phyloP scores from a whole-genome alignment of 2,888 invertebrate species.

The Agrochola macilenta region DNA sequence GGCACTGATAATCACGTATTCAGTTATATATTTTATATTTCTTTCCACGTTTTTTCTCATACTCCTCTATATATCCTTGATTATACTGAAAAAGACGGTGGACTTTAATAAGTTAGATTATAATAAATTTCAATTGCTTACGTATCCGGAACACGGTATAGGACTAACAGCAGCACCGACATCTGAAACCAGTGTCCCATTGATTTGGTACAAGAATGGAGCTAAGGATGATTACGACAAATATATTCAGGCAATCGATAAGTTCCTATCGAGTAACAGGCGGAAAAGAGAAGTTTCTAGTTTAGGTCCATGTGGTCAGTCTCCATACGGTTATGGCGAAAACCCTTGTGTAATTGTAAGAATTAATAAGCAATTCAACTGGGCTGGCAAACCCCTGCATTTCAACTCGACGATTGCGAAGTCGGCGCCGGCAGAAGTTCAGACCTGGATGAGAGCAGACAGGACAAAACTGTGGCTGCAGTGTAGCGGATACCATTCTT shows the following conservation, averaged over 20 bases:
- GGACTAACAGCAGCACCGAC: slow-evolving; percentile 83
- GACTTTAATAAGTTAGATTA: slow-evolving; percentile 65
- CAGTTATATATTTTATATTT: slow-evolving; percentile 80
- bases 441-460: slow-evolving; percentile 74
- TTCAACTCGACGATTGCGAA: slow-evolving; percentile 68
- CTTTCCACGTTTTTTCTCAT: slow-evolving; percentile 78
- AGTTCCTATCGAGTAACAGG: slow-evolving; percentile 71
- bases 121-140: slow-evolving; percentile 65
- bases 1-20: slow-evolving; percentile 76
- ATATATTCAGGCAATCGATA: slow-evolving; percentile 79
- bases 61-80: slow-evolving; percentile 75
- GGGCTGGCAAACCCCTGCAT: slow-evolving; percentile 80
- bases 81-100: slow-evolving; percentile 68
- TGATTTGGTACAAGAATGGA: slow-evolving; percentile 81
- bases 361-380: slow-evolving; percentile 81
- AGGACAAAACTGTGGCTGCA: slow-evolving; percentile 79
- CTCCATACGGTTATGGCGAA: slow-evolving; percentile 84
- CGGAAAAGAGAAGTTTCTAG: slow-evolving; percentile 69
- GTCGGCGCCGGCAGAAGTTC: slow-evolving; percentile 75
- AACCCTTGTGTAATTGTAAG: slow-evolving; percentile 83
- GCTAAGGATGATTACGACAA: slow-evolving; percentile 75
- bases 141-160: slow-evolving; percentile 76
- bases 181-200: slow-evolving; percentile 72
- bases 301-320: slow-evolving; percentile 81
- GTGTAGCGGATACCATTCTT: slow-evolving; percentile 80